These are phyloP conservation scores for Drosophila malerkotliana DNA, from an alignment of 1,140 invertebrate species.

Conservation along the genomic window DNA sequence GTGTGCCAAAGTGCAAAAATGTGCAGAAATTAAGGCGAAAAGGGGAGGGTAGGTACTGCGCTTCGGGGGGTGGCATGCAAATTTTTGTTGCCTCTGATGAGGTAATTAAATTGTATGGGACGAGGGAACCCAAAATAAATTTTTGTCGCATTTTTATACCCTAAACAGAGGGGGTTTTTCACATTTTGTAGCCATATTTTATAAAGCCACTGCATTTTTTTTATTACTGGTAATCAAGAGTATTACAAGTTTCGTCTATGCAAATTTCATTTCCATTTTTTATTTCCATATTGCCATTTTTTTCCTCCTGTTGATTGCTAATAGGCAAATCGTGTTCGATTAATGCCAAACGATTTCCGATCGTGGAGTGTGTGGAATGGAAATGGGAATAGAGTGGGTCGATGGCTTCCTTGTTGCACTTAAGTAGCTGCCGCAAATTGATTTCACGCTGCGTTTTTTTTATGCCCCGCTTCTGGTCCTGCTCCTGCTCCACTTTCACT, in stretches of 20 bases:
- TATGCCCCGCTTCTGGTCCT: slow-evolving; percentile 16
- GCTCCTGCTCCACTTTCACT: slow-evolving; percentile 54
- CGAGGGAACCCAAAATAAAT: slow-evolving; percentile 20
- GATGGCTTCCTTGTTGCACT: slow-evolving; percentile 64
- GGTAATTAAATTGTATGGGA: slow-evolving; percentile 67
- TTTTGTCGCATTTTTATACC: slow-evolving; percentile 49
- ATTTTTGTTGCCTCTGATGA: slow-evolving; percentile 54
- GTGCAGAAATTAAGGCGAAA: slow-evolving; percentile 32
- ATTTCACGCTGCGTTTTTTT: slow-evolving; percentile 67
- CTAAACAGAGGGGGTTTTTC: not conserved
- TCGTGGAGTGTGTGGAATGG: slow-evolving; percentile 39
- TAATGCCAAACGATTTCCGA: slow-evolving; percentile 54
- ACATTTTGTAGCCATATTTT: not conserved
- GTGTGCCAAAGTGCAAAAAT: slow-evolving; percentile 50
- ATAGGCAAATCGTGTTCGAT: slow-evolving; percentile 78
- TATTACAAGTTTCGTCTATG: not conserved
- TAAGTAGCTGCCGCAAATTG: slow-evolving; percentile 82
- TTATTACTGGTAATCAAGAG: not conserved
- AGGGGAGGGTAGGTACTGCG: slow-evolving; percentile 15
- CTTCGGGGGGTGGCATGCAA: slow-evolving; percentile 68
- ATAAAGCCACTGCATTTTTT: too few relatives aligned
- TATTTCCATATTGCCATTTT: slow-evolving; percentile 15
- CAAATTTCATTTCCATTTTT: not conserved
- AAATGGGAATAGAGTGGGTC: slow-evolving; percentile 43
- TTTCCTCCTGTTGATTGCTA: slow-evolving; percentile 31